Base-by-base conservation (phyloP, 2,113 vertebrate genomes). In the Andinoacara biseriatus region DNA sequence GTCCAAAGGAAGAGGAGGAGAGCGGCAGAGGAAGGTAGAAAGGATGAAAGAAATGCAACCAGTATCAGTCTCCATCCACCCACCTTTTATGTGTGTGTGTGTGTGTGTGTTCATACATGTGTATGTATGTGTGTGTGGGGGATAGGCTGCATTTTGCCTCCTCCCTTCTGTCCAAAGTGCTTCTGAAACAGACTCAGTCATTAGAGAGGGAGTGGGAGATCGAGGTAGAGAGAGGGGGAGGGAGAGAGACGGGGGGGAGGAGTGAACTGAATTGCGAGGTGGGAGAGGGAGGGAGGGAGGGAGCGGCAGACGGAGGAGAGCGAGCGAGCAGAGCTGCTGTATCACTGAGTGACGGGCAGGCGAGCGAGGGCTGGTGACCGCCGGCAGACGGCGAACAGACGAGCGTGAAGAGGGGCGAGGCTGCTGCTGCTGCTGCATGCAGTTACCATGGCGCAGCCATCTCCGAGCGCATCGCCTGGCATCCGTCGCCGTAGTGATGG, bases 401-500 rank as follows among this genome's bases (percentile, higher is more conserved):
- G n/a, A 80, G 86, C 1, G 76, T 2, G 76, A 54, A 63, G 75
- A 87, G 85, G 89, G 93, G 91, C 80, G 91, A 91, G 88, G 91
- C 87, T 13, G 83, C 46, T 72, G 67, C 49, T 7, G 90, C 86
- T 60, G 81, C 60, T 81, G 84, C 52, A 82, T 77, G 89, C 89
- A 60, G 92, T 94, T 79, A 93, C 92, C 93, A 96, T 96, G 95
- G 95, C 95, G 93, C 94, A 95, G 91, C 92, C 76, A 61, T 94
- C 91, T 90, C 90, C 61, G 20, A 76, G 93, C 77, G 91, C 93
- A 62, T 95, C 94, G 57, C 94, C 94, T 1, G 86, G 91, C 61
- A 13, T 49, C n/a, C 94, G 94, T 80, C 91, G 95, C 74, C 96
- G 95, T 81, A 96, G 96, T 78, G 95, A 96, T 74, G 95, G 96